These are phyloP conservation scores for Molorchus minor DNA, from an alignment of 2,888 invertebrate genomes.

Conservation along the genomic window DNA sequence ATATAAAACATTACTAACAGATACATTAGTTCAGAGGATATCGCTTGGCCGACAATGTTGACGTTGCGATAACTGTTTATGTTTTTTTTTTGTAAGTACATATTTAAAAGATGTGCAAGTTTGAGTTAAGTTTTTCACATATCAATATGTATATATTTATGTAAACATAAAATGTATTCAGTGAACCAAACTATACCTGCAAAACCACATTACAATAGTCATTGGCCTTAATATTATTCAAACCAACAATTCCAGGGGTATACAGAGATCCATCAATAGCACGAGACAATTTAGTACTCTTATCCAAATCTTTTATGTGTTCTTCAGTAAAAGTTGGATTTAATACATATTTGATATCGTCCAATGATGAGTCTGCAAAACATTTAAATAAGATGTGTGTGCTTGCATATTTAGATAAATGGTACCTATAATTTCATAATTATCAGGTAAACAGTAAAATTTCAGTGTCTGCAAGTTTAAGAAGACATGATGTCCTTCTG, in stretches of 20 bases:
- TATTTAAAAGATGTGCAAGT: no score
- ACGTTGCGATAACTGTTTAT: no score
- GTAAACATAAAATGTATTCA: no score
- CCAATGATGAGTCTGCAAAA: conserved; percentile 94
- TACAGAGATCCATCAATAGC: conserved; percentile 98
- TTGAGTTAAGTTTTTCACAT: no score
- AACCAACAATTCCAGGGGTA: conserved; percentile 95
- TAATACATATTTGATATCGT: conserved; percentile 98
- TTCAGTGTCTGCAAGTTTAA: conserved; percentile 95
- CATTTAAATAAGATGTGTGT: conserved; percentile 1
- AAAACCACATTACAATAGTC: conserved; percentile 99
- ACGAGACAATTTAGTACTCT: conserved; percentile 84
- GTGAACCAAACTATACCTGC: conserved; percentile 69
- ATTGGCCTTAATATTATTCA: conserved; percentile 99
- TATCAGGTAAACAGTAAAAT: conserved; percentile 99
- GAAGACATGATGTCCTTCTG: conserved; percentile 97
- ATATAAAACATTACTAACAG: no score
- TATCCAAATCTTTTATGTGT: conserved; percentile 85
- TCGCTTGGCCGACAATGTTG: no score
- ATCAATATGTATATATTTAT: no score
- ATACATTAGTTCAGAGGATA: no score
- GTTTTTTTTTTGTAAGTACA: no score
- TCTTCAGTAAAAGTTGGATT: conserved; percentile 93
- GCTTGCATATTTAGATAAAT: no score
- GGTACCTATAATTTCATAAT: conserved; percentile 96